These are phyloP conservation scores for Acrobasis repandana DNA, from an alignment of 2,888 invertebrate species.

Conservation along the genomic window DNA sequence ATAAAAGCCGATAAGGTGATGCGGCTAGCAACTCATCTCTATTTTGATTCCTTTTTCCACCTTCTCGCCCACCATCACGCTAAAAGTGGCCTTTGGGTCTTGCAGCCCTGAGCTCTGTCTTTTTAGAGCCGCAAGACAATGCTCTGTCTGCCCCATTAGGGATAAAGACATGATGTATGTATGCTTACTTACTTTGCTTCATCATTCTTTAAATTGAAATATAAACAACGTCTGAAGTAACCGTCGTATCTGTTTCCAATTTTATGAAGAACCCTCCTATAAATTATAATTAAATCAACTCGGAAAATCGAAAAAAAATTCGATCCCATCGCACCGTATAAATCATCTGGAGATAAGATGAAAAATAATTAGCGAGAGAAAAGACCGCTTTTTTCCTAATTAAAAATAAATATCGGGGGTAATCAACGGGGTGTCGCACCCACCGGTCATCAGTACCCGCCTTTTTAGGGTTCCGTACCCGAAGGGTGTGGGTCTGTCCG, in stretches of 20 bases:
- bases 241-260: slow-evolving; percentile 24
- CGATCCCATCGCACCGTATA: slow-evolving; percentile 53
- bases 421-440: slow-evolving; percentile 42
- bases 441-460: neutral
- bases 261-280: slow-evolving; percentile 25
- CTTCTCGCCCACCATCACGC: no score
- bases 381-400: slow-evolving; percentile 65
- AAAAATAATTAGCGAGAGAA: slow-evolving; percentile 70
- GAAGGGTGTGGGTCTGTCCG: no score
- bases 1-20: no score
- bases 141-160: no score
- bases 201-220: neutral
- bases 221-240: slow-evolving; percentile 41
- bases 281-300: slow-evolving; percentile 55
- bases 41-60: no score
- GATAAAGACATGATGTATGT: no score
- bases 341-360: slow-evolving; percentile 76
- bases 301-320: slow-evolving; percentile 52
- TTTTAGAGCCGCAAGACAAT: no score
- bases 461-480: neutral
- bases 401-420: slow-evolving; percentile 77
- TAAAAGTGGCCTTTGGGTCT: no score
- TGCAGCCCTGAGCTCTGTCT: no score
- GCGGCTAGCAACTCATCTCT: no score
- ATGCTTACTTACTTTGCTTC: no score